Percentiles rank a stretch among this genome's conserved stretches.
Evolutionary conservation across 1,140 invertebrate genomes (phyloP).

Genomic region (Vanessa atalanta): DNA sequence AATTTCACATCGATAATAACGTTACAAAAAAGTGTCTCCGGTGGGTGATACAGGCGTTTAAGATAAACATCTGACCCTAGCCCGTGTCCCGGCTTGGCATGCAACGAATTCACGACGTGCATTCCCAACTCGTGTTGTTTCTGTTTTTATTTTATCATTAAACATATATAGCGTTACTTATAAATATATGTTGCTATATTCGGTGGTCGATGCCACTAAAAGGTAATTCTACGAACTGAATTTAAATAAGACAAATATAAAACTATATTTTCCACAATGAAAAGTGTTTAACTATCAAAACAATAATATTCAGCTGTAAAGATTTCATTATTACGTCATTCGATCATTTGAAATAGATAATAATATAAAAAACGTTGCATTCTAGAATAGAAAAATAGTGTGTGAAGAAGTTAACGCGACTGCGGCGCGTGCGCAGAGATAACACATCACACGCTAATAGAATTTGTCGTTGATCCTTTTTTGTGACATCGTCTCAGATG

Average conservation of each 20-base stretch:
- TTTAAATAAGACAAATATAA: background rate
- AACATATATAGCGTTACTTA: constrained; percentile 44
- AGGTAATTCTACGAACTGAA: constrained; percentile 4
- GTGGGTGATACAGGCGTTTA: constrained; percentile 79
- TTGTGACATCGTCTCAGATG: constrained; percentile 64
- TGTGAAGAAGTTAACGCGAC: constrained; percentile 28
- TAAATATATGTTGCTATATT: constrained; percentile 19
- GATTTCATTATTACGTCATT: no score
- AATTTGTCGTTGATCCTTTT: constrained; percentile 71
- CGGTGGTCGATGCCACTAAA: constrained; percentile 4
- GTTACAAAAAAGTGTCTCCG: constrained; percentile 77
- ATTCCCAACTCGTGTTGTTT: constrained; percentile 62
- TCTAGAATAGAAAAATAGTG: constrained; percentile 7
- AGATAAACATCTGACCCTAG: constrained; percentile 78
- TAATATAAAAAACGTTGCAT: background rate
- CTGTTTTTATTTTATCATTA: constrained; percentile 65
- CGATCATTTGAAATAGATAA: background rate
- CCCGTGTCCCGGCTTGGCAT: constrained; percentile 63
- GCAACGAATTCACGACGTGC: constrained; percentile 75
- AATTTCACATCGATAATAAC: constrained; percentile 69
- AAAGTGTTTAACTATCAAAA: background rate
- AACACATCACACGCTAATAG: constrained; percentile 67
- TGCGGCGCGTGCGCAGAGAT: constrained; percentile 62
- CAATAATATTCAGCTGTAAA: background rate
- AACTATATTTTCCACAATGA: no score